Evolutionary conservation across 2,797 vertebrate genomes (phyloP).

Genomic region (Lerista edwardsae): DNA sequence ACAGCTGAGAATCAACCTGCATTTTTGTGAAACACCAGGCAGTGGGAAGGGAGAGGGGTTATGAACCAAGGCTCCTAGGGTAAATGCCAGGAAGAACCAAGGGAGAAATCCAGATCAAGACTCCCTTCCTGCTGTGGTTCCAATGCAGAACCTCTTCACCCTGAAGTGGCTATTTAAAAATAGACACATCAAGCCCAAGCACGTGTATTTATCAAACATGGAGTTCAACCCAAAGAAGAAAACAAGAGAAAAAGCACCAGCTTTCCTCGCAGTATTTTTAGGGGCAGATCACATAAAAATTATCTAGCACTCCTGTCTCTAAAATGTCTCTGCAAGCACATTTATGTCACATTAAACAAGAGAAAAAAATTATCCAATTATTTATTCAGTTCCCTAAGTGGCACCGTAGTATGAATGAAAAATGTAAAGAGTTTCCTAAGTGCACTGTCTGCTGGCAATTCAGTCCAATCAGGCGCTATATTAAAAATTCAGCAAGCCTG

Average conservation of each 20-base stretch:
- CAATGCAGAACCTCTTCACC: too few relatives aligned
- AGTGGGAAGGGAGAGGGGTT: too few relatives aligned
- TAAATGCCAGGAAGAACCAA: too few relatives aligned
- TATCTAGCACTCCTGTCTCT: not conserved
- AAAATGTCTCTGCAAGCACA: not conserved
- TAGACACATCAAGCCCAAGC: not conserved
- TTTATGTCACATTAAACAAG: not conserved
- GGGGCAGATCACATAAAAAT: not conserved
- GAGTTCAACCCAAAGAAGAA: not conserved
- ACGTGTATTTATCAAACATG: too few relatives aligned
- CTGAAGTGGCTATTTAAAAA: not conserved
- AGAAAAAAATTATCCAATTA: not conserved
- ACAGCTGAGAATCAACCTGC: too few relatives aligned
- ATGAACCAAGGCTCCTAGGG: too few relatives aligned
- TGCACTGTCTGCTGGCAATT: constrained; percentile 20
- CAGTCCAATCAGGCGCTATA: constrained; percentile 7
- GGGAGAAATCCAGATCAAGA: too few relatives aligned
- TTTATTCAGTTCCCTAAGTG: constrained; percentile 6
- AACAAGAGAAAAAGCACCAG: not conserved
- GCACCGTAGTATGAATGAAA: not conserved
- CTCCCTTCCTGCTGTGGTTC: too few relatives aligned
- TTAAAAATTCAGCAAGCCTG: constrained; percentile 47
- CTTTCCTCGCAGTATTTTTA: not conserved
- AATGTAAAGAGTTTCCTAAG: constrained; percentile 26
- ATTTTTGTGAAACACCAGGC: too few relatives aligned